These are phyloP conservation scores for Hestina assimilis DNA, from an alignment of 1,140 invertebrate species.

Conservation along the genomic window DNA sequence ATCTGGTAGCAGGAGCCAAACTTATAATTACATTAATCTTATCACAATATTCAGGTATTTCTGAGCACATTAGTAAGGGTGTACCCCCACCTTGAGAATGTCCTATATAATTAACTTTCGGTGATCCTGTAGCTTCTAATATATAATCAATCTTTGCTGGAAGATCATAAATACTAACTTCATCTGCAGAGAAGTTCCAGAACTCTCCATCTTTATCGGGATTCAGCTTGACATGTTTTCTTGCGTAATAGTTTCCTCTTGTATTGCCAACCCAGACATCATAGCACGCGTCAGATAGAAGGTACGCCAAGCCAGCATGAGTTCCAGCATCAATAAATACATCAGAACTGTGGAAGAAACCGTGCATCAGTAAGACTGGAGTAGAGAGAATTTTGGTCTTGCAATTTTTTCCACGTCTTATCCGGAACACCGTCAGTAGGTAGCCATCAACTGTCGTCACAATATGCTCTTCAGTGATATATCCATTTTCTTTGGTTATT, in stretches of 20 bases:
- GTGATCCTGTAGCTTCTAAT: not conserved
- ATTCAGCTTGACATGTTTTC: conserved; percentile 3
- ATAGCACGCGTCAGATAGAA: conserved; percentile 7
- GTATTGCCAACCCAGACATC: conserved; percentile 21
- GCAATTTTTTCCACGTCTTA: conserved; percentile 1
- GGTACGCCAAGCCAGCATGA: conserved; percentile 7
- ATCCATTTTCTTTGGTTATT: too few species aligned
- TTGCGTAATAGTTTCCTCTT: conserved; percentile 17
- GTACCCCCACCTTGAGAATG: conserved; percentile 11
- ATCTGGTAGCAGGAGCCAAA: too few species aligned
- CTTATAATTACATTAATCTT: too few species aligned
- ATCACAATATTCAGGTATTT: too few species aligned
- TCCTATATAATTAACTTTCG: conserved; percentile 17
- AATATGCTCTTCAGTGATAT: conserved; percentile 11
- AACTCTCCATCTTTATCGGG: conserved; percentile 13
- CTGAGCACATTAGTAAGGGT: too few species aligned
- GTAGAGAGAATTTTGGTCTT: not conserved
- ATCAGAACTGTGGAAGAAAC: conserved; percentile 12
- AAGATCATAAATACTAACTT: conserved; percentile 17
- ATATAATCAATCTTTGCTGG: conserved; percentile 15
- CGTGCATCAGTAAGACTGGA: conserved; percentile 14
- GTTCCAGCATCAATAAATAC: conserved; percentile 7
- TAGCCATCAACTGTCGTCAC: conserved; percentile 17
- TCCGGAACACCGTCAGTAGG: conserved; percentile 7
- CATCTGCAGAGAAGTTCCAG: conserved; percentile 15